phyloP scores from a whole-genome alignment of 2,113 vertebrate genomes.

The Sapajus apella region DNA sequence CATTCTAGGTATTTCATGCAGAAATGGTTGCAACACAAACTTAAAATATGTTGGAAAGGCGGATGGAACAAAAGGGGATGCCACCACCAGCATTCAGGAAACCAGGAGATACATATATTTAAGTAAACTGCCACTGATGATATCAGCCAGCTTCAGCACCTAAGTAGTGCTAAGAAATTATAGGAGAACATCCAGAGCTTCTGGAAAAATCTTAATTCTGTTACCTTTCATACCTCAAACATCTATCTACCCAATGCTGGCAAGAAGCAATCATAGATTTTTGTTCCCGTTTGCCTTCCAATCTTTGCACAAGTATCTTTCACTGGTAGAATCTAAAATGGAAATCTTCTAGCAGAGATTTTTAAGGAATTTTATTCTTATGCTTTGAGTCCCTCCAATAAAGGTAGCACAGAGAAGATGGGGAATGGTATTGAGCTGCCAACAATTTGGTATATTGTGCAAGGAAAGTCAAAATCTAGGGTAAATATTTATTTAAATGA shows the following conservation, averaged over 20 bases:
- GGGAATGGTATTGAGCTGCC: background rate
- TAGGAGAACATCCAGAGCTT: background rate
- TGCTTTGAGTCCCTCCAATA: background rate
- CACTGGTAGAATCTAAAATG: background rate
- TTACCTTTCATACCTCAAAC: background rate
- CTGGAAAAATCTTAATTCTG: background rate
- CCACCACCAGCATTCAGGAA: background rate
- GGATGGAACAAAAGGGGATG: background rate
- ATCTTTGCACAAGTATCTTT: background rate
- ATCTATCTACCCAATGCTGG: background rate
- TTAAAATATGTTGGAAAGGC: background rate
- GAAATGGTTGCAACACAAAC: background rate
- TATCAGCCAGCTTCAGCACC: background rate
- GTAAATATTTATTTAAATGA: slow-evolving; percentile 19
- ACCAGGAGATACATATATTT: background rate
- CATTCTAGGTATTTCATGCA: background rate
- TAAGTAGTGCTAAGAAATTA: background rate
- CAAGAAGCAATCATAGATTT: background rate
- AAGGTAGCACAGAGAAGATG: background rate
- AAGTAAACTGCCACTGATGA: background rate
- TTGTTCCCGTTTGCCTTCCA: background rate
- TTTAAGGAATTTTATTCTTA: background rate
- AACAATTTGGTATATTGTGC: background rate
- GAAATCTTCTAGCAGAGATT: background rate
- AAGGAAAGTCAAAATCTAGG: slow-evolving; percentile 7